Percentiles rank a stretch among this genome's conserved stretches.
These are phyloP conservation scores for Eulemur mongoz DNA, from an alignment of 2,797 vertebrate genomes.

Conservation along the genomic window DNA sequence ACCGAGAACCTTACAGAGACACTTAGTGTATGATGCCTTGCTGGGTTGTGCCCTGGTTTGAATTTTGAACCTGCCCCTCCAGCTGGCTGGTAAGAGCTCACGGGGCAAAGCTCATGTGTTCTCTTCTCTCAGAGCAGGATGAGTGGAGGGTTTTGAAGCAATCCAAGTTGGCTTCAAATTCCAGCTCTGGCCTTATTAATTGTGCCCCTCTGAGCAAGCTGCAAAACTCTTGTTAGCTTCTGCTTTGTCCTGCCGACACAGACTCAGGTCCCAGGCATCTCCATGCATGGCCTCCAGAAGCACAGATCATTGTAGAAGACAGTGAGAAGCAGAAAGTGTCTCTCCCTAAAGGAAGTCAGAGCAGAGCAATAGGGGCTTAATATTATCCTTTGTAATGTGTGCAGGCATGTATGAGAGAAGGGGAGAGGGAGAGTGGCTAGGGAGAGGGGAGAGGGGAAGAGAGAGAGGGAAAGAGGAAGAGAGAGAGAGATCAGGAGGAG, in stretches of 20 bases:
- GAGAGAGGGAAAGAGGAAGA: not conserved
- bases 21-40: not conserved
- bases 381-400: conserved; percentile 40
- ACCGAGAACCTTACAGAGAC: not conserved
- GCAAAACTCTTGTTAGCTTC: not conserved
- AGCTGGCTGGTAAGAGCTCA: not conserved
- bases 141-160: not conserved
- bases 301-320: not conserved
- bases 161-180: not conserved
- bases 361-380: conserved; percentile 42
- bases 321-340: conserved; percentile 56
- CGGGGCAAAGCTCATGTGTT: not conserved
- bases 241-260: not conserved
- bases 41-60: not conserved
- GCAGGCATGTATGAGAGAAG: too few species aligned
- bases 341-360: conserved; percentile 63
- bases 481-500: not conserved
- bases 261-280: not conserved
- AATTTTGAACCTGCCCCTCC: not conserved
- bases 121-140: not conserved
- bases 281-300: accelerated
- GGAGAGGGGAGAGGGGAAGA: not conserved
- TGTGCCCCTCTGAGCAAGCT: not conserved
- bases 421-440: not conserved
- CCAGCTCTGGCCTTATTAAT: not conserved